phyloP scores from a whole-genome alignment of 2,797 vertebrate species.

The Sitta carolinensis region DNA sequence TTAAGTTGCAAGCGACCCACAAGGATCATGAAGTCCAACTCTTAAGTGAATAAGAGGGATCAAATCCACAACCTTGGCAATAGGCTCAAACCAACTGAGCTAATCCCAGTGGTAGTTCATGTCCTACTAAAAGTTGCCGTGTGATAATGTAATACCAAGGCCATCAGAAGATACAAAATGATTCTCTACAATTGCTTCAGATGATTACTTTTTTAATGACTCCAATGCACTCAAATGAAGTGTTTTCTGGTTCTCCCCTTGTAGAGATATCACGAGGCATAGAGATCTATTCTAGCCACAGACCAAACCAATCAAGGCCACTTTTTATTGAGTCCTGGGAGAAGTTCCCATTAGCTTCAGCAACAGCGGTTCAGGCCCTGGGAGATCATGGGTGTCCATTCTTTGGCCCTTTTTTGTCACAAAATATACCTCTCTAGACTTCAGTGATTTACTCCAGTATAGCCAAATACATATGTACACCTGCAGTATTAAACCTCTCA shows the following conservation, averaged over 20 bases:
- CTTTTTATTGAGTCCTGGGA: neutral
- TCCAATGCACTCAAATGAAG: neutral
- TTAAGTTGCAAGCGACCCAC: neutral
- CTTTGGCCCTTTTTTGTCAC: neutral
- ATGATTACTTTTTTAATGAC: neutral
- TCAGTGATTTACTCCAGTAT: neutral
- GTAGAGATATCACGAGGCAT: neutral
- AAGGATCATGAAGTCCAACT: neutral
- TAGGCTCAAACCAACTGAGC: neutral
- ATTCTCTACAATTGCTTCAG: neutral
- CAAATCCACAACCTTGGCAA: neutral
- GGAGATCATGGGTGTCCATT: neutral
- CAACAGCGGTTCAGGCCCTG: neutral
- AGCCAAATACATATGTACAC: neutral
- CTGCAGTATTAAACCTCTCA: neutral
- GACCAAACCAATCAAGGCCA: neutral
- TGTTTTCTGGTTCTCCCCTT: neutral
- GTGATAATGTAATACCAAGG: neutral
- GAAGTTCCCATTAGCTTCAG: neutral
- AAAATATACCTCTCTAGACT: neutral
- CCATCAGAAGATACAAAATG: neutral
- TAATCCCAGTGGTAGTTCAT: neutral
- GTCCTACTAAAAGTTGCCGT: neutral
- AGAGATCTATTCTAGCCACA: neutral
- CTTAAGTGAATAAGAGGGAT: neutral